A percentile compares a stretch with the other conserved stretches of the same genome.
Evolutionary conservation across 2,888 invertebrate species (phyloP).

Genomic region (Loripinus fragilis): DNA sequence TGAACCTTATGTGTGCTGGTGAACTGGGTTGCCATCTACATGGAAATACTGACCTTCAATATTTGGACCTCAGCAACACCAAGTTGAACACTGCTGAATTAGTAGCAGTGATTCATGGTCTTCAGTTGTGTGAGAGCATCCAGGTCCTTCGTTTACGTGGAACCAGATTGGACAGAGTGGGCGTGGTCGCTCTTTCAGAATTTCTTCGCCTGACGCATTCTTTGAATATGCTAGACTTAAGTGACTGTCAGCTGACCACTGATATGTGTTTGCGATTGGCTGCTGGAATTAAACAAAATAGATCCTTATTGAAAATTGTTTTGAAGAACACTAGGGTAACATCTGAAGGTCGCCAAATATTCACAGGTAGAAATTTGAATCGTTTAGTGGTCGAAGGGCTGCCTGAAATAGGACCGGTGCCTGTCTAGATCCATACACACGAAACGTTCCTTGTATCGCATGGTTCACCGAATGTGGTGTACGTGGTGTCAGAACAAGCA

Average conservation of each 20-base stretch:
- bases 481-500: too few species aligned
- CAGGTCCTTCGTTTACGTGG: slow-evolving; percentile 95
- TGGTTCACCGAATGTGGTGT: too few species aligned
- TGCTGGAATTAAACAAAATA: slow-evolving; percentile 61
- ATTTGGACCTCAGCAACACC: slow-evolving; percentile 66
- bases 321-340: slow-evolving; percentile 65
- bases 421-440: too few species aligned
- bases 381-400: background rate
- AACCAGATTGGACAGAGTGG: slow-evolving; percentile 90
- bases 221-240: slow-evolving; percentile 72
- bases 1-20: slow-evolving; percentile 75
- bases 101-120: slow-evolving; percentile 72
- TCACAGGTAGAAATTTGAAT: slow-evolving; percentile 5
- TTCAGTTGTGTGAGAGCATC: slow-evolving; percentile 72
- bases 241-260: slow-evolving; percentile 67
- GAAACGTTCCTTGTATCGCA: too few species aligned
- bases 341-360: slow-evolving; percentile 54
- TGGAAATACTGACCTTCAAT: slow-evolving; percentile 53
- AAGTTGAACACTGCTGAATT: slow-evolving; percentile 70
- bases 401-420: background rate
- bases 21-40: slow-evolving; percentile 72
- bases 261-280: slow-evolving; percentile 71
- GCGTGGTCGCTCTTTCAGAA: slow-evolving; percentile 68
- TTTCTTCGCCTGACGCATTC: slow-evolving; percentile 68
- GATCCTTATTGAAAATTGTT: slow-evolving; percentile 63